Base-by-base conservation (phyloP, 2,113 vertebrate genomes). In the Sander vitreus region DNA sequence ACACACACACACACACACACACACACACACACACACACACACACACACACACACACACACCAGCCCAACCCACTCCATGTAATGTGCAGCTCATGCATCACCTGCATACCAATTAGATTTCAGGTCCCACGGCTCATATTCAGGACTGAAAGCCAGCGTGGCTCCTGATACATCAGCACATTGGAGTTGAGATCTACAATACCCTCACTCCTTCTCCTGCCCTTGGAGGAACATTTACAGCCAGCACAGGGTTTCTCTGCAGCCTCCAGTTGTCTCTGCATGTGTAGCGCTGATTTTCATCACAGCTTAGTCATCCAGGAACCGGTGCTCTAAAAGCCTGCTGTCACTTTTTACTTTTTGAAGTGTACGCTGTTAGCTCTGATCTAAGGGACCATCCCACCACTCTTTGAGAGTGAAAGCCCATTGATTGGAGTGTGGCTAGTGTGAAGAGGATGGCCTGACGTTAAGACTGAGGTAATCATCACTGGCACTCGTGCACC, bases 351-450 rank as follows among this genome's bases (percentile, higher is more conserved):
- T 72, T 80, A 43, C 51, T 39, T 8, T 39, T 43, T 43, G 11
- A 76, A 33, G 21, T 71, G 68, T 25, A 7, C 1, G 19, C 70
- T 80, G 64, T 88, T 77, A 78, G 64, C 54, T 23, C 23, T 62
- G 65, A 84, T 72, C 76, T 65, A 67, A 68, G 59, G 73, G 62
- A 78, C 83, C 72, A 45, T 80, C 66, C 86, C 75, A 65, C 70
- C 15, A 69, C 80, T 80, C 83, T 78, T 91, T 85, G 65, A 92
- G 74, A 89, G 47, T 88, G 76, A 92, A 93, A 91, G 88, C 84
- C 54, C 18, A 23, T 72, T 94, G 93, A 93, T 92, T 93, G 87
- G 84, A 93, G 90, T 83, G 87, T 78, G 88, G 85, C 83, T 58
- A 19, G 57, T 64, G 59, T 80, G 60, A 84, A 90, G 80, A 87